phyloP scores from a whole-genome alignment of 2,113 vertebrate genomes.

The Blennius ocellaris region DNA sequence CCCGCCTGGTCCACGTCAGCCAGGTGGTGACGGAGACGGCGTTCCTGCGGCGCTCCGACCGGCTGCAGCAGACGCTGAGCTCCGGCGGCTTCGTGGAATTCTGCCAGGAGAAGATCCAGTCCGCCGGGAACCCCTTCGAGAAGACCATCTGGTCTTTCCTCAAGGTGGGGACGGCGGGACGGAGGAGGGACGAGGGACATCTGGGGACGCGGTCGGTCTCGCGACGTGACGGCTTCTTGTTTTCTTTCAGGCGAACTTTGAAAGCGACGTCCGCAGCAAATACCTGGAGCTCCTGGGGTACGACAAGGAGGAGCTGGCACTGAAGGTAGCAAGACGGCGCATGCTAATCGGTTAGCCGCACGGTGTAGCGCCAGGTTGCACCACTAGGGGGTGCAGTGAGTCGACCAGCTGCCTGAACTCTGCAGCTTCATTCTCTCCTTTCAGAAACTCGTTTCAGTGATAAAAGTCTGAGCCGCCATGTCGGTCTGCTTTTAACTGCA shows the following conservation, averaged over 20 bases:
- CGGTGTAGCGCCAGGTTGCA: too few relatives aligned
- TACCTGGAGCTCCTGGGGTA: conserved; percentile 95
- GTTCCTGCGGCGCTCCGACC: conserved; percentile 88
- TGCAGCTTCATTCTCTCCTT: too few relatives aligned
- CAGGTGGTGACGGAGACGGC: conserved; percentile 94
- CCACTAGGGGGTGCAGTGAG: too few relatives aligned
- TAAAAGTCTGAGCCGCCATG: too few relatives aligned
- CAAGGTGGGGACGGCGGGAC: conserved; percentile 83
- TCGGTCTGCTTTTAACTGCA: too few relatives aligned
- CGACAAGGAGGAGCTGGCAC: conserved; percentile 89
- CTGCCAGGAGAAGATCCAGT: conserved; percentile 90
- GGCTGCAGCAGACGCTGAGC: conserved; percentile 89
- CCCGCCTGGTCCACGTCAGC: conserved; percentile 86
- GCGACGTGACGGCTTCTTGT: background rate
- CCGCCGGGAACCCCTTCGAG: conserved; percentile 89
- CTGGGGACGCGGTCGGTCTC: background rate
- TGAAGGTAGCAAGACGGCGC: conserved; percentile 84
- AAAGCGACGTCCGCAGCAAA: conserved; percentile 90
- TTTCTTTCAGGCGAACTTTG: conserved; percentile 91
- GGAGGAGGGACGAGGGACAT: background rate
- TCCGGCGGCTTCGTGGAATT: conserved; percentile 87
- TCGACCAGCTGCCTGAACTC: too few relatives aligned
- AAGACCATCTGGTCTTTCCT: conserved; percentile 94
- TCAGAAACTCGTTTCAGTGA: too few relatives aligned
- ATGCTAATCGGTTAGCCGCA: too few relatives aligned